Percentiles rank a stretch among this genome's conserved stretches.
Evolutionary conservation across 1,140 invertebrate species (phyloP).

Genomic region (Melanaphis sacchari): DNA sequence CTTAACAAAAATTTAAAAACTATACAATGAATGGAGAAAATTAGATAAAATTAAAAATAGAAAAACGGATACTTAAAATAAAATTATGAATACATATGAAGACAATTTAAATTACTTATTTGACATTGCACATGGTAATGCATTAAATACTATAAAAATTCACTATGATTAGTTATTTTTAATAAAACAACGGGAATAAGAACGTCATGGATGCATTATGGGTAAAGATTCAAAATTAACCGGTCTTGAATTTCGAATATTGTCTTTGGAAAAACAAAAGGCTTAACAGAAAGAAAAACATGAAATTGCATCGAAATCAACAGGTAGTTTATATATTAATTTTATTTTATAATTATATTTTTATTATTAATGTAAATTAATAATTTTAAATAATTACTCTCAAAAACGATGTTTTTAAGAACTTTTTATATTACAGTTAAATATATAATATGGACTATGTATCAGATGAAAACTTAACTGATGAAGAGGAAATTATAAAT

Average conservation of each 20-base stretch:
- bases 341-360: no score
- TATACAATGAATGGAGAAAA: not conserved
- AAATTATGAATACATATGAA: not conserved
- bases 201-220: not conserved
- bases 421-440: constrained; percentile 1
- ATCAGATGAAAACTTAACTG: not conserved
- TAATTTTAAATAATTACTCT: not conserved
- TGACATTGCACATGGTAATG: no score
- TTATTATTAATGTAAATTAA: not conserved
- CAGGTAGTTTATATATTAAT: constrained; percentile 17
- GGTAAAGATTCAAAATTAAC: constrained; percentile 1
- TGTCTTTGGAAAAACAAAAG: not conserved
- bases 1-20: not conserved
- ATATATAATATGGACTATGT: not conserved
- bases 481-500: not conserved
- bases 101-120: not conserved
- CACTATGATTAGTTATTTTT: no score
- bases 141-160: no score
- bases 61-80: not conserved
- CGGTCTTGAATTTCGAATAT: not conserved
- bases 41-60: constrained; percentile 1
- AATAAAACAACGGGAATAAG: not conserved
- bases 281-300: no score
- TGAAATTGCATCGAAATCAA: no score
- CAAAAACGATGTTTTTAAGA: not conserved